Conservation (phyloP, 1,140 invertebrate species). For the Homalodisca vitripennis region DNA sequence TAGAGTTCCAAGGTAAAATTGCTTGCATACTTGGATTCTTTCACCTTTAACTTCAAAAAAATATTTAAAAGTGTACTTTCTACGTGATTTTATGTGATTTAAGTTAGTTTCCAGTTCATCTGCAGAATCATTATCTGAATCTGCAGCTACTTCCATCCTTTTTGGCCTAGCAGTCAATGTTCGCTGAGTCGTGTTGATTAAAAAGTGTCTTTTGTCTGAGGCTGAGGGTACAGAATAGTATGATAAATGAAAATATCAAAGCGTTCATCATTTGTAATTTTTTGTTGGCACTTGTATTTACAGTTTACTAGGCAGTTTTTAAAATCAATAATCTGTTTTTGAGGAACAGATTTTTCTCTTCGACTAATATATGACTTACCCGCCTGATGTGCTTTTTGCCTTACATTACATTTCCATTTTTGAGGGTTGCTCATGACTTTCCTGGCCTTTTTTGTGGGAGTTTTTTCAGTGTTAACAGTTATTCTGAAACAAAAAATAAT, state of each 20-base stretch:
- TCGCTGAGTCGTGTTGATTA: conserved; percentile 3
- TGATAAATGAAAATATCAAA: not conserved
- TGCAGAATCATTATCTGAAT: not conserved
- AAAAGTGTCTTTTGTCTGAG: conserved; percentile 28
- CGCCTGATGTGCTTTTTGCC: not conserved
- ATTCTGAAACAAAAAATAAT: too few species aligned
- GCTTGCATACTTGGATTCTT: conserved; percentile 5
- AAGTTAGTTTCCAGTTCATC: not conserved
- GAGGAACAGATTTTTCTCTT: not conserved
- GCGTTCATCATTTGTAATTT: conserved; percentile 16
- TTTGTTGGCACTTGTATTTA: conserved; percentile 16
- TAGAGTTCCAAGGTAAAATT: conserved; percentile 13
- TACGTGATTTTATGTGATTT: not conserved
- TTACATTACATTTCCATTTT: conserved; percentile 4
- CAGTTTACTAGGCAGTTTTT: conserved; percentile 10
- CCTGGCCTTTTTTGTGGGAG: not conserved
- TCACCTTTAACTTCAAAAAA: conserved; percentile 13
- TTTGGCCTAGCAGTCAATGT: conserved; percentile 8
- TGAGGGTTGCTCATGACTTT: not conserved
- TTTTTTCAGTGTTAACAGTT: too few species aligned
- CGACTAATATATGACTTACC: conserved; percentile 1
- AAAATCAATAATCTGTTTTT: conserved; percentile 1
- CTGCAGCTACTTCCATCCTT: not conserved
- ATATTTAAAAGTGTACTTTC: not conserved
- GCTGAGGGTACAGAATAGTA: conserved; percentile 1